These are phyloP conservation scores for Heliangelus exortis DNA, from an alignment of 2,797 vertebrate species.

Conservation along the genomic window DNA sequence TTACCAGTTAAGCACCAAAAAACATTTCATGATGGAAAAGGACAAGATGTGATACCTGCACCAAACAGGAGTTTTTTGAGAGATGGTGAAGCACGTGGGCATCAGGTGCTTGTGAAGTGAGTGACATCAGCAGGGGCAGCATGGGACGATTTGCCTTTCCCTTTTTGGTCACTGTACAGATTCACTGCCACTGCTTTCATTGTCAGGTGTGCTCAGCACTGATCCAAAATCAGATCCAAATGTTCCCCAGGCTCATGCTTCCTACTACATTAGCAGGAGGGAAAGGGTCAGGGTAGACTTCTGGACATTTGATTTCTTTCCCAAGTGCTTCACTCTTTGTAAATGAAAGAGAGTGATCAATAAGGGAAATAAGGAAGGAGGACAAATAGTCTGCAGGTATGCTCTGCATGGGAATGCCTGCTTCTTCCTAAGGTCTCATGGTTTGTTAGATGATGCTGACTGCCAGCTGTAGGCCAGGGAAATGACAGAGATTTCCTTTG, in stretches of 20 bases:
- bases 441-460: neutral
- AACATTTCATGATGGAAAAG: neutral
- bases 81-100: too few relatives aligned
- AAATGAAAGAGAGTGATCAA: conserved; percentile 56
- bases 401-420: neutral
- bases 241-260: neutral
- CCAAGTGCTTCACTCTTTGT: conserved; percentile 14
- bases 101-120: neutral
- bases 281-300: neutral
- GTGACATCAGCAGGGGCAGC: neutral
- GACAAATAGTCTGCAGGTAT: neutral
- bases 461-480: neutral
- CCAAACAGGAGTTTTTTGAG: neutral
- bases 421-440: neutral
- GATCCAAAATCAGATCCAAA: neutral
- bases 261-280: neutral
- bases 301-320: conserved; percentile 38
- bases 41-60: neutral
- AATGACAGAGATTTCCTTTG: neutral
- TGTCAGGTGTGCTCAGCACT: neutral
- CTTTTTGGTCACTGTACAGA: neutral
- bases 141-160: neutral
- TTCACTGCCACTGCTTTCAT: neutral
- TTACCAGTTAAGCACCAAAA: neutral
- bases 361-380: conserved; percentile 57